Base-by-base conservation (phyloP, 2,113 vertebrate genomes). In the Turnix velox region DNA sequence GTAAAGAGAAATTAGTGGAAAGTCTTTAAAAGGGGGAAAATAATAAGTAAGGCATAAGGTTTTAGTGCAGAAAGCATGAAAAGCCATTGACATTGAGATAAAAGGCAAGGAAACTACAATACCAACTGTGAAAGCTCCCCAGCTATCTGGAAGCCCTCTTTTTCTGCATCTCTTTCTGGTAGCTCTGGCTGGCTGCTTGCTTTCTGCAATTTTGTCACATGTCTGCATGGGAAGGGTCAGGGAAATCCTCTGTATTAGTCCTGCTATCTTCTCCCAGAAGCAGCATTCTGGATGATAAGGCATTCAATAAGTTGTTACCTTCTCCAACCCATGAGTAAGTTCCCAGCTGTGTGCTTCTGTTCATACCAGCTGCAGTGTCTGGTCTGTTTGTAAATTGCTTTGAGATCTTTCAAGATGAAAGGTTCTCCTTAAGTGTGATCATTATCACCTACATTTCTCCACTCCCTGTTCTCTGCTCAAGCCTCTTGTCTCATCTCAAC, bases 291-390 rank as follows among this genome's bases (percentile, higher is more conserved):
- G 81, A 87, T 87, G 74, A 43, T 33, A 45, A 0, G 1, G 23
- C 58, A 75, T 28, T 1, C 4, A 82, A 14, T 72, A 76, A 43
- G 40, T 75, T 87, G 33, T 68, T 92, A 49, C 92, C 74, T 82
- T 66, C 52, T 94, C 37, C 87, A 61, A 82, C 62, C 62, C 57
- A 9, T 84, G 81, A 91, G 65, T 55, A 74, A 79, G 58, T 95
- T 94, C 78, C 74, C 87, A 95, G 87, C 75, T 85, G 87, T 89
- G 87, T 95, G 62, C 78, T 94, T 94, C 93, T 92, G 42, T 87
- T 92, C 67, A 71, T 93, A 95, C 87, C 91, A 93, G 83, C 83
- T 96, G 93, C 94, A 87, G 61, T 91, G 91, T 93, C 94, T 93
- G 84, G 77, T 92, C 75, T 92, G 84, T 79, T 90, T 73, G 65